Evolutionary conservation across 2,113 vertebrate genomes (phyloP).

Genomic region (Eonycteris spelaea): DNA sequence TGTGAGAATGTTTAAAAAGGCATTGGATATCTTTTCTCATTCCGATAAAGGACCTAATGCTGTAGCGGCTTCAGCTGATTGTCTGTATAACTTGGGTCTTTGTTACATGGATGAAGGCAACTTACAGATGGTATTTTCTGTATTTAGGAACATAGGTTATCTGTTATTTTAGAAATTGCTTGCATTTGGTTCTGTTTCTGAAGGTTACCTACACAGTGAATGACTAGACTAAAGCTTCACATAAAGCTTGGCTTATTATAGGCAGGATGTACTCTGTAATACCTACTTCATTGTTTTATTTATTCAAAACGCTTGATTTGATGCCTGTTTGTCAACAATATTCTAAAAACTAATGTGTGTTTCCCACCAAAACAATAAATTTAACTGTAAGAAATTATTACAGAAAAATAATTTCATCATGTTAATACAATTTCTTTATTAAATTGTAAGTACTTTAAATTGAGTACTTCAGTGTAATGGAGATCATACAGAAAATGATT

Average conservation of each 20-base stretch:
- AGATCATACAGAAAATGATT: neutral
- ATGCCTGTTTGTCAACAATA: neutral
- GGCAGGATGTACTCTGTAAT: neutral
- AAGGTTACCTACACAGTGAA: neutral
- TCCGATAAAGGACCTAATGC: conserved; percentile 48
- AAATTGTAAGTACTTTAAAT: neutral
- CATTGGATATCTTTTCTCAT: conserved; percentile 67
- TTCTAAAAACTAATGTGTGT: neutral
- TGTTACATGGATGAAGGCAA: conserved; percentile 82
- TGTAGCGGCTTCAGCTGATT: conserved; percentile 73
- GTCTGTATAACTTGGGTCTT: conserved; percentile 82
- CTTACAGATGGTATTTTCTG: conserved; percentile 75
- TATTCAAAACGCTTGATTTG: neutral
- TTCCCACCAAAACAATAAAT: neutral
- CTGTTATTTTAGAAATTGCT: conserved; percentile 24
- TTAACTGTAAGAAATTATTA: conserved; percentile 30
- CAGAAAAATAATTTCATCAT: neutral
- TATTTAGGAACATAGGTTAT: neutral
- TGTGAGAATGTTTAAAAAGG: conserved; percentile 79
- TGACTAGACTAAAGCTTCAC: neutral
- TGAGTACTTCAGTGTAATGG: neutral
- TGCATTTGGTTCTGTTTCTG: neutral
- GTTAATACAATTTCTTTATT: neutral
- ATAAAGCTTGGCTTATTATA: neutral
- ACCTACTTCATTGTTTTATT: neutral